Conservation (phyloP, 2,113 vertebrate genomes). For the Sminthopsis crassicaudata region DNA sequence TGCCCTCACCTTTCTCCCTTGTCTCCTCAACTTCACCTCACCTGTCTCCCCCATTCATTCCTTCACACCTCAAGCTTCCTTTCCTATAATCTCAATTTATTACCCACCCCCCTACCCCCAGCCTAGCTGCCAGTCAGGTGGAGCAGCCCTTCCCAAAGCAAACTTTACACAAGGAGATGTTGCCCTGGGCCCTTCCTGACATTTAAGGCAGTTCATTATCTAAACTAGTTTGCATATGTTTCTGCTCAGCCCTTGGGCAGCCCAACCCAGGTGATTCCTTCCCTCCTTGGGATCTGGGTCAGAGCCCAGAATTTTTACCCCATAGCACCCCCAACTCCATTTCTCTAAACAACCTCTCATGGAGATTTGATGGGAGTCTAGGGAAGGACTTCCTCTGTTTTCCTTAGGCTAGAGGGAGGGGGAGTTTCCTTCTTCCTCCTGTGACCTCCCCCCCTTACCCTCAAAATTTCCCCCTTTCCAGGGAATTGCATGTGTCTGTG, state of each 20-base stretch:
- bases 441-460: not conserved
- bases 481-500: not conserved
- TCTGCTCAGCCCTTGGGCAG: constrained; percentile 11
- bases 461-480: not conserved
- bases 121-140: constrained; percentile 64
- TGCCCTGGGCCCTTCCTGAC: constrained; percentile 78
- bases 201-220: constrained; percentile 66
- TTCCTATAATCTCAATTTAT: not conserved
- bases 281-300: not conserved
- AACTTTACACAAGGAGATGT: constrained; percentile 60
- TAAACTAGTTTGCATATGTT: constrained; percentile 20
- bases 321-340: not conserved
- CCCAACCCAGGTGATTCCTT: not conserved
- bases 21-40: not conserved
- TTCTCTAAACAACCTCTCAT: not conserved
- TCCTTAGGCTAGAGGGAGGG: not conserved
- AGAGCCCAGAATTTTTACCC: not conserved
- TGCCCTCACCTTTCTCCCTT: not conserved
- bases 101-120: constrained; percentile 30
- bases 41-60: not conserved
- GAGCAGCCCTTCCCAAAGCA: constrained; percentile 73
- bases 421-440: not conserved
- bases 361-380: not conserved
- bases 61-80: not conserved
- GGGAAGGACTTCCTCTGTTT: not conserved